Percentiles rank a stretch among this genome's conserved stretches.
Conservation (phyloP, 1,140 invertebrate species). For the Macrobrachium nipponense region DNA sequence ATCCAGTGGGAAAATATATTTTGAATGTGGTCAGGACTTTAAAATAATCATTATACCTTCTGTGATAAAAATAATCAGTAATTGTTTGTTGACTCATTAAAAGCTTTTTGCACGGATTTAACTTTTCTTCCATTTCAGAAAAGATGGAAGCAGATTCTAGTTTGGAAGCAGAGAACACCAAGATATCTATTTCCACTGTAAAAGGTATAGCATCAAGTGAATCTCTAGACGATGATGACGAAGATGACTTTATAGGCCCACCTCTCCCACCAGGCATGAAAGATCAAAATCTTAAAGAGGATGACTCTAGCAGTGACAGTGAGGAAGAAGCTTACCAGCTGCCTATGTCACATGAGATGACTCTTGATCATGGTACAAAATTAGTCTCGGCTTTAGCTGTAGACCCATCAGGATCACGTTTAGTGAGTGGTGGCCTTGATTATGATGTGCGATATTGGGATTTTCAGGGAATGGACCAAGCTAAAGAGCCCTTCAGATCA, state of each 20-base stretch:
- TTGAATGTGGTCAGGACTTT: no score
- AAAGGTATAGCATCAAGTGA: constrained; percentile 48
- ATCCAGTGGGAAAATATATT: no score
- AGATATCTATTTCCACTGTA: not conserved
- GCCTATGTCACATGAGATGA: constrained; percentile 83
- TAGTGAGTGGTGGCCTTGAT: constrained; percentile 85
- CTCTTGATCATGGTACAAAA: constrained; percentile 86
- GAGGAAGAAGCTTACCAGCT: constrained; percentile 76
- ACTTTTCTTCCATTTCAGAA: not conserved
- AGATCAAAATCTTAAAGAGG: constrained; percentile 26
- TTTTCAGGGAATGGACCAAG: constrained; percentile 96
- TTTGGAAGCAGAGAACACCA: constrained; percentile 46
- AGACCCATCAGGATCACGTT: constrained; percentile 91
- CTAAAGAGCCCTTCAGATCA: constrained; percentile 86
- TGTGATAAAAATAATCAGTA: no score
- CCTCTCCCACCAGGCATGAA: constrained; percentile 65
- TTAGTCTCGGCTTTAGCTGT: constrained; percentile 88
- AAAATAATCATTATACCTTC: no score
- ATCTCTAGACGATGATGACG: constrained; percentile 28
- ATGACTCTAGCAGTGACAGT: constrained; percentile 70
- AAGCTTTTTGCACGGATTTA: no score
- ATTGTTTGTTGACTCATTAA: no score
- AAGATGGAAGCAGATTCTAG: constrained; percentile 43
- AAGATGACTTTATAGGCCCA: constrained; percentile 67
- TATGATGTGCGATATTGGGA: constrained; percentile 98